Conservation (phyloP, 2,797 vertebrate species). For the Potorous gilbertii region DNA sequence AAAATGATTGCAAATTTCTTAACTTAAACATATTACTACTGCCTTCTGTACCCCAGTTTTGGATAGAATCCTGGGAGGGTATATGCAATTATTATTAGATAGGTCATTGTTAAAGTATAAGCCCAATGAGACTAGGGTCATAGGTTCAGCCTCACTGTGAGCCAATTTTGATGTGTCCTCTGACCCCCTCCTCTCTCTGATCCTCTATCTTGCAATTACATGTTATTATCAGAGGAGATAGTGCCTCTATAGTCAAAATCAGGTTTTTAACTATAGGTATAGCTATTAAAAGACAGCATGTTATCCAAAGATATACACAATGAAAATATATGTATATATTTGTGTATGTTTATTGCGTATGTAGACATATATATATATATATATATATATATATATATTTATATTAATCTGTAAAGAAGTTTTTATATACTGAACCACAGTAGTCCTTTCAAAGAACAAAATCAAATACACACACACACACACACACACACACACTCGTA, state of each 20-base stretch:
- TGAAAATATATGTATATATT: neutral
- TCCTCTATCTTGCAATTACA: neutral
- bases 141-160: neutral
- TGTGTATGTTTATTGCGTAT: neutral
- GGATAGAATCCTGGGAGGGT: neutral
- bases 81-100: neutral
- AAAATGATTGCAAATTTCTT: neutral
- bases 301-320: neutral
- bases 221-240: neutral
- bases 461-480: too few relatives aligned
- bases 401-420: too few relatives aligned
- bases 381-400: neutral
- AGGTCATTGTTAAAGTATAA: neutral
- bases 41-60: neutral
- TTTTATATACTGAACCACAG: too few relatives aligned
- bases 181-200: neutral
- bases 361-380: too few relatives aligned
- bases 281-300: neutral
- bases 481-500: too few relatives aligned
- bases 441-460: too few relatives aligned
- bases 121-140: neutral
- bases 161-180: neutral
- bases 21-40: neutral
- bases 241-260: neutral
- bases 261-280: neutral